Evolutionary conservation across 2,797 vertebrate genomes (phyloP), one percentile per base, ranked within the genome.

Genomic region (Helostoma temminkii): DNA sequence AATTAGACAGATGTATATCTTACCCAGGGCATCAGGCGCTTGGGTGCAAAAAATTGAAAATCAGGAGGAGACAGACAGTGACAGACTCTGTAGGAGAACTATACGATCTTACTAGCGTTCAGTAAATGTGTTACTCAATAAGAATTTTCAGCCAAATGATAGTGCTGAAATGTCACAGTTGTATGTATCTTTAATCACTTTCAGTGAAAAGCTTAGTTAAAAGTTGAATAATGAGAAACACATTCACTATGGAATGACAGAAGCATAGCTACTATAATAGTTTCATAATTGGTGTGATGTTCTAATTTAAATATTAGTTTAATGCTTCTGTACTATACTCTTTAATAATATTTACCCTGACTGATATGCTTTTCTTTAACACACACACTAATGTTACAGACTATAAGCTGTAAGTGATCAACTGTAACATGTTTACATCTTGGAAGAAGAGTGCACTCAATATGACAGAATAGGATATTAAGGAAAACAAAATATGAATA

Each of bases 1-100:
- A 91, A 92, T 91, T 86, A 88, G 86, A 89, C 88, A 90, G 89
- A 91, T 92, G 89, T 81, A 88, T 86, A 83, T 88, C 68, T 80
- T 81, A 85, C 76, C 87, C 80, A 78, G 76, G 70, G 77, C 81
- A 79, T 87, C 74, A 71, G 79, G 73, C 68, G 68, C 66, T 56
- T 71, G 59, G 9, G 46, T 61, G 63, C 22, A n/a, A 32, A 21
- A 36, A 55, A 52, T 65, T 34, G 30, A 50, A 74, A 82, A 81
- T 65, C 45, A 57, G 32, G 21, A 25, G 37, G 19, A 74, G 67
- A 59, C 45, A 65, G 71, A 59, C 56, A 63, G 66, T 19, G 41
- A 68, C 62, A 71, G 61, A 75, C 58, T 57, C 47, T 42, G 24
- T 42, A 36, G 42, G 25, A 71, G 49, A 78, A 53, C 48, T 73